Base-by-base conservation (phyloP, 2,888 invertebrate species). In the Oscheius myriophilus region DNA sequence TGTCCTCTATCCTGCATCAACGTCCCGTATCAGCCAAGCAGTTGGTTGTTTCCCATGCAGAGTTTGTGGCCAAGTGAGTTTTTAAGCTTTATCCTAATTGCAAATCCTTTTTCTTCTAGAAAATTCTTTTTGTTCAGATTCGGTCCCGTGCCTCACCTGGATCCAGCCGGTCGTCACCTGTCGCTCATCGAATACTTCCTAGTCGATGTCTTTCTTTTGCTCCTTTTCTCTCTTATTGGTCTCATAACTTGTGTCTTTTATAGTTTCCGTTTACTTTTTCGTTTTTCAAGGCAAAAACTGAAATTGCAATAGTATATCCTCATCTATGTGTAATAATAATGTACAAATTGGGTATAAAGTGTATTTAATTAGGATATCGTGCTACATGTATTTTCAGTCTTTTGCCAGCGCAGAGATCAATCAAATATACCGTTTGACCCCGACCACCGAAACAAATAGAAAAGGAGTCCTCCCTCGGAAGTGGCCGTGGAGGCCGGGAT, bases 71-170 rank as follows among this genome's bases (percentile, higher is more conserved):
- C 49, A 61, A 51, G 43, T 63, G 43, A 23, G 59, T 39, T 49
- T 49, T 57, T 26, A 14, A 9, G 3, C 33, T 26, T 3, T 11
- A 7, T 23, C 1, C 16, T n/a, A 3, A 3, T 18, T 2, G 49
- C 18, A n/a, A 16, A 16, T 9, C 33, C 9, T 33, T 6, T 6
- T 33, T 3, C 9, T 33, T 33, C 33, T 6, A 6, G 9, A 33
- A 33, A 9, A 33, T 9, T 3, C 33, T 9, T 9, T 7, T 7
- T 46, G 49, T 46, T 46, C 43, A 69, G 72, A 67, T 66, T 59
- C 46, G 73, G 73, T 18, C 73, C 73, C 1, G 69, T 73, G 53
- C 70, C 68, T 0, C 41, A 62, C 7, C 64, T 64, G 67, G 69
- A 71, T 51, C 73, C 73, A 0, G 58, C 58, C 46, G 71, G 68